phyloP scores from a whole-genome alignment of 2,888 invertebrate genomes.

The Drosophila mettleri region DNA sequence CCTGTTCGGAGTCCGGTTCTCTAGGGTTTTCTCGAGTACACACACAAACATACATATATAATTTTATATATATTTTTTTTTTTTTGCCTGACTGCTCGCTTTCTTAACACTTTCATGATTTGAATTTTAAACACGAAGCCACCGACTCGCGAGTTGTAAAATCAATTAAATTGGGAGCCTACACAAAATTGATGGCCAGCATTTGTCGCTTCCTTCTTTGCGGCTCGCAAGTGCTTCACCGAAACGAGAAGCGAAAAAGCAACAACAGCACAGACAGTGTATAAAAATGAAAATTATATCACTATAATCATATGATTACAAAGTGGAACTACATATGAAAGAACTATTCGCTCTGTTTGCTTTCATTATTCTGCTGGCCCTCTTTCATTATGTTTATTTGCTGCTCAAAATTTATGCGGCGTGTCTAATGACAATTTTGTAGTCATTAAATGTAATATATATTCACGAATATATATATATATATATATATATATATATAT shows the following conservation, averaged over 20 bases:
- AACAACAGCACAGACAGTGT: neutral
- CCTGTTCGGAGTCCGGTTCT: constrained; percentile 69
- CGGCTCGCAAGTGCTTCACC: constrained; percentile 37
- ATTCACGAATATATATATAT: constrained; percentile 14
- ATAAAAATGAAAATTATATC: constrained; percentile 30
- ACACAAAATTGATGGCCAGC: constrained; percentile 45
- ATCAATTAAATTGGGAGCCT: constrained; percentile 69
- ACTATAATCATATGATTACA: constrained; percentile 27
- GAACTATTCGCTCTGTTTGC: constrained; percentile 64
- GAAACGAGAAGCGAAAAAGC: constrained; percentile 13
- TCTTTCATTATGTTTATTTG: constrained; percentile 21
- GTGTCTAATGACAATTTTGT: constrained; percentile 75
- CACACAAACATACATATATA: neutral
- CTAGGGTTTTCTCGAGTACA: constrained; percentile 45
- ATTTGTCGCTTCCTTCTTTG: constrained; percentile 35
- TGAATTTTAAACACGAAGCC: constrained; percentile 56
- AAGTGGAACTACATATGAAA: constrained; percentile 7
- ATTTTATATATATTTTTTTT: constrained; percentile 1
- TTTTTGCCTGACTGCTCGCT: constrained; percentile 45
- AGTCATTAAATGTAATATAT: constrained; percentile 69
- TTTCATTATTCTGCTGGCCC: constrained; percentile 14
- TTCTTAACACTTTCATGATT: constrained; percentile 77
- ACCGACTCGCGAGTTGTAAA: constrained; percentile 48
- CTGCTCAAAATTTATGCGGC: constrained; percentile 61
- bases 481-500: neutral